Percentiles rank a stretch among this genome's conserved stretches.
Conservation (phyloP, 2,888 invertebrate species). For the Tanypteryx hageni region DNA sequence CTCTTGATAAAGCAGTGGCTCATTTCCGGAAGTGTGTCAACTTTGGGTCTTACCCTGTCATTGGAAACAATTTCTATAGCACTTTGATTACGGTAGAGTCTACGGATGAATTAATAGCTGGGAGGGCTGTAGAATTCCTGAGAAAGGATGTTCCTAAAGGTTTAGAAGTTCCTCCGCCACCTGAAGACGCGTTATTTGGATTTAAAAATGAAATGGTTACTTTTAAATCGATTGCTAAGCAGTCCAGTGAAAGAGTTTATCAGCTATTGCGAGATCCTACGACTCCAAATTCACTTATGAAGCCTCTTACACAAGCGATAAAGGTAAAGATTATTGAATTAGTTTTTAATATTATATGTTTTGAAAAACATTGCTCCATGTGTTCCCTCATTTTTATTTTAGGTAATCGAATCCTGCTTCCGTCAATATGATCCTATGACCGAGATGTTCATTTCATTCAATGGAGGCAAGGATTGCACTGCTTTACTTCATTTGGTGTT, state of each 20-base stretch:
- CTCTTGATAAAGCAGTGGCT: slow-evolving; percentile 74
- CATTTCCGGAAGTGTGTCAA: slow-evolving; percentile 75
- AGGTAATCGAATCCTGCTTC: slow-evolving; percentile 82
- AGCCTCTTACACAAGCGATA: slow-evolving; percentile 11
- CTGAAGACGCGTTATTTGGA: not conserved
- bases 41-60: slow-evolving; percentile 79
- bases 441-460: slow-evolving; percentile 95
- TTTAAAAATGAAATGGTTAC: not conserved
- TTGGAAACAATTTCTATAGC: slow-evolving; percentile 76
- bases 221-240: not conserved
- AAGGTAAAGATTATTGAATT: not conserved
- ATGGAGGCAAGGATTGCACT: slow-evolving; percentile 99
- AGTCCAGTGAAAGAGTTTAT: not conserved
- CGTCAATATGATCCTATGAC: slow-evolving; percentile 80
- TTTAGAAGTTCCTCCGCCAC: slow-evolving; percentile 41
- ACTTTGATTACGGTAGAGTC: slow-evolving; percentile 78
- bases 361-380: not conserved
- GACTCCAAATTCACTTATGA: not conserved
- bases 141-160: slow-evolving; percentile 73
- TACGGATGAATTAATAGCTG: slow-evolving; percentile 72
- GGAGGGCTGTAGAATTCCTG: slow-evolving; percentile 73
- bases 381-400: slow-evolving; percentile 71
- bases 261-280: not conserved
- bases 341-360: not conserved
- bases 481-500: slow-evolving; percentile 87